Evolutionary conservation across 2,797 vertebrate species (phyloP).

Genomic region (Trachops cirrhosus): DNA sequence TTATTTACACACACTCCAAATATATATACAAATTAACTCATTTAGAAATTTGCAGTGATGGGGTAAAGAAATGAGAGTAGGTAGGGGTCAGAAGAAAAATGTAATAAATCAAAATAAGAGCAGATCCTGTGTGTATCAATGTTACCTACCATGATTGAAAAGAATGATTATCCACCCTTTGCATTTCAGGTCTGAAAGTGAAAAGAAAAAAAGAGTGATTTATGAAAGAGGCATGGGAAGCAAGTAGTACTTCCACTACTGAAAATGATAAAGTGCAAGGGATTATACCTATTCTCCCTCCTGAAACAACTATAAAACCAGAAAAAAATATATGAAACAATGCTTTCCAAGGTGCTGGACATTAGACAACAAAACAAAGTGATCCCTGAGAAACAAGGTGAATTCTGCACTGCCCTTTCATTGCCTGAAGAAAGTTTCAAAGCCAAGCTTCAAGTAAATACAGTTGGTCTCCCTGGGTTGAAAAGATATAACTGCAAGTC

Average conservation of each 20-base stretch:
- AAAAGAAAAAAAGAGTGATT: neutral
- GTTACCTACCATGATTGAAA: neutral
- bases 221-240: neutral
- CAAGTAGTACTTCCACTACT: neutral
- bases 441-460: neutral
- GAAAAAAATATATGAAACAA: neutral
- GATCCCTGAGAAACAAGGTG: neutral
- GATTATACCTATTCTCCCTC: neutral
- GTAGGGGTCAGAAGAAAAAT: neutral
- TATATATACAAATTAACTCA: neutral
- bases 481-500: neutral
- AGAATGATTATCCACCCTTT: neutral
- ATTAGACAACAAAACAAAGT: neutral
- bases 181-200: neutral
- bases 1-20: neutral
- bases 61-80: neutral
- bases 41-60: neutral
- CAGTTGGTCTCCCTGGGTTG: neutral
- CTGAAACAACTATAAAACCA: neutral
- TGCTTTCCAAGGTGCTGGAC: neutral
- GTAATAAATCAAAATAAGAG: neutral
- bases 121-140: neutral
- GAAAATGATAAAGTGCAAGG: neutral
- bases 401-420: neutral
- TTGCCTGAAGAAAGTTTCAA: neutral